Conservation (phyloP, 2,888 invertebrate genomes). For the Ochropleura plecta region DNA sequence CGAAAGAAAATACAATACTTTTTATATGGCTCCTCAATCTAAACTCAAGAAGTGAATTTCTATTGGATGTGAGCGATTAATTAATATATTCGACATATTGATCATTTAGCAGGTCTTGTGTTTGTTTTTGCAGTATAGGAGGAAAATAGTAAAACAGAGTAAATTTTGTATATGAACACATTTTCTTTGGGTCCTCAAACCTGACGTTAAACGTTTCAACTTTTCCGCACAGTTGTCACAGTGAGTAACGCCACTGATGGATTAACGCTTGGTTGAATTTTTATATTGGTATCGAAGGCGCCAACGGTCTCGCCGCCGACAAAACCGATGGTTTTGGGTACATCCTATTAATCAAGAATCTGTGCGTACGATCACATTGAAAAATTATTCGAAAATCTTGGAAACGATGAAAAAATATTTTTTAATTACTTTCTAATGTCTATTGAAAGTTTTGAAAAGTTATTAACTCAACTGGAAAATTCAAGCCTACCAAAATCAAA, state of each 20-base stretch:
- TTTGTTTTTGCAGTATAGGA: no score
- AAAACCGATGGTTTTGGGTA: slow-evolving; percentile 51
- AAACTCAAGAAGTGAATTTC: no score
- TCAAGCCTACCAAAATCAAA: no score
- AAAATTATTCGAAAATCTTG: slow-evolving; percentile 32
- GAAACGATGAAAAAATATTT: neutral
- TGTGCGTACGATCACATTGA: slow-evolving; percentile 55
- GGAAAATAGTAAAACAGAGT: no score
- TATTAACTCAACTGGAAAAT: neutral
- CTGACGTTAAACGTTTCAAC: no score
- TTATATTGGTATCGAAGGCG: slow-evolving; percentile 59
- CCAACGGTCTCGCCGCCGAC: slow-evolving; percentile 47
- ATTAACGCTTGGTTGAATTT: slow-evolving; percentile 60
- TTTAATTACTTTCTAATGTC: slow-evolving; percentile 6
- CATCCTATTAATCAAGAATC: slow-evolving; percentile 61
- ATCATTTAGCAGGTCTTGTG: no score
- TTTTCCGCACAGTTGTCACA: slow-evolving; percentile 58
- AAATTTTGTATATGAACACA: no score
- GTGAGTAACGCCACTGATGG: slow-evolving; percentile 54
- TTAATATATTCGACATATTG: no score
- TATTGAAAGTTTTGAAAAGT: neutral
- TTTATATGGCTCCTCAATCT: no score
- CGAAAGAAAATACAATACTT: no score
- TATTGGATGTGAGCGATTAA: no score
- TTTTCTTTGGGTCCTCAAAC: no score